Conservation (phyloP, 2,113 vertebrate genomes). For the Isurus oxyrinchus region DNA sequence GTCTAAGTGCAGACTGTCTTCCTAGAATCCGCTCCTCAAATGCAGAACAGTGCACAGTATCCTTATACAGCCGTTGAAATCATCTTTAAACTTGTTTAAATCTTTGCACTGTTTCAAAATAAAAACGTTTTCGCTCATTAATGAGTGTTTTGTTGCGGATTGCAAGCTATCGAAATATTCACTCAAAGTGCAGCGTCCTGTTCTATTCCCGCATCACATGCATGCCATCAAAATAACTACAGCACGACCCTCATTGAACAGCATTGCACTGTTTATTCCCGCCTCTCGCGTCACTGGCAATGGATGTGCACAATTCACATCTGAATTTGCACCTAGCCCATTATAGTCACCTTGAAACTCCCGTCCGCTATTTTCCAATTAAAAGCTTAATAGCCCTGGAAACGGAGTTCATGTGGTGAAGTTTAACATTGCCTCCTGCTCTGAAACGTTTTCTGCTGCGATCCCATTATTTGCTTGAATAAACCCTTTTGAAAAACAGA, state of each 20-base stretch:
- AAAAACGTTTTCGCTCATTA: background rate
- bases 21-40: background rate
- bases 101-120: background rate
- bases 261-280: conserved; percentile 1
- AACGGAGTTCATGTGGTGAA: conserved; percentile 89
- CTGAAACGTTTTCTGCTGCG: conserved; percentile 74
- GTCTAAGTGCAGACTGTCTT: background rate
- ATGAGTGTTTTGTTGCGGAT: background rate
- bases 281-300: background rate
- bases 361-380: conserved; percentile 93
- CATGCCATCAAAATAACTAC: background rate
- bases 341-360: conserved; percentile 93
- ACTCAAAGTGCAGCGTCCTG: background rate
- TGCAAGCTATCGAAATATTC: background rate
- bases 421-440: conserved; percentile 76
- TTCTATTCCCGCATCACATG: background rate
- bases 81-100: background rate
- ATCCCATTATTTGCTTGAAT: conserved; percentile 99
- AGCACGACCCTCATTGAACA: background rate
- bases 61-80: background rate
- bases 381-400: conserved; percentile 99
- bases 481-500: conserved; percentile 86
- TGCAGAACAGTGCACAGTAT: background rate
- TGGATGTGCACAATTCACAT: background rate
- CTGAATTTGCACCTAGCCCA: conserved; percentile 61